Percentiles rank a stretch among this genome's conserved stretches.
Evolutionary conservation across 2,797 vertebrate genomes (phyloP).

Genomic region (Salmo trutta): DNA sequence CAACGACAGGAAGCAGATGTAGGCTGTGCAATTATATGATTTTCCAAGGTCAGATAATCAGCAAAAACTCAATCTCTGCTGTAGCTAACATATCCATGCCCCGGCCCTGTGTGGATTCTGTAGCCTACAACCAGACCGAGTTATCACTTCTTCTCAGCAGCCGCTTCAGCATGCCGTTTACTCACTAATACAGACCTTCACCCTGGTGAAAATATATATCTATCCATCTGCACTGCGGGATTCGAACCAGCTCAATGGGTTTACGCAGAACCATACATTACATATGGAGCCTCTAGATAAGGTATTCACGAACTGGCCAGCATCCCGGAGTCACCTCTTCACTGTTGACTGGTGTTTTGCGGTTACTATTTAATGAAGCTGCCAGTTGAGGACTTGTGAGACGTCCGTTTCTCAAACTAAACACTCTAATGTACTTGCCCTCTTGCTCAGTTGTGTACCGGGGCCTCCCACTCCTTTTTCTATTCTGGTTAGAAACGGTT

Average conservation of each 20-base stretch:
- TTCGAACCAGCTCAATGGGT: background rate
- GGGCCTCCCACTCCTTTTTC: too few species aligned
- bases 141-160: background rate
- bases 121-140: background rate
- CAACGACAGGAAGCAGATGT: background rate
- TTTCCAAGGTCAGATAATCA: background rate
- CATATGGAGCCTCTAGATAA: too few species aligned
- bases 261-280: background rate
- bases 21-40: background rate
- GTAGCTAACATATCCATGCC: background rate
- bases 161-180: background rate
- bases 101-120: background rate
- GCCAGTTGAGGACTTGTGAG: too few species aligned
- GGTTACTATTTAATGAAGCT: too few species aligned
- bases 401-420: too few species aligned
- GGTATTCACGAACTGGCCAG: too few species aligned
- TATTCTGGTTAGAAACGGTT: too few species aligned
- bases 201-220: background rate
- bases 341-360: too few species aligned
- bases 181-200: background rate
- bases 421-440: too few species aligned
- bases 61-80: background rate
- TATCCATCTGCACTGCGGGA: background rate
- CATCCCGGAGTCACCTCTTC: too few species aligned
- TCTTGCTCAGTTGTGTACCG: too few species aligned